Evolutionary conservation across 2,797 vertebrate genomes (phyloP), one percentile per base, ranked within the genome.

Genomic region (Aselliscus stoliczkanus): DNA sequence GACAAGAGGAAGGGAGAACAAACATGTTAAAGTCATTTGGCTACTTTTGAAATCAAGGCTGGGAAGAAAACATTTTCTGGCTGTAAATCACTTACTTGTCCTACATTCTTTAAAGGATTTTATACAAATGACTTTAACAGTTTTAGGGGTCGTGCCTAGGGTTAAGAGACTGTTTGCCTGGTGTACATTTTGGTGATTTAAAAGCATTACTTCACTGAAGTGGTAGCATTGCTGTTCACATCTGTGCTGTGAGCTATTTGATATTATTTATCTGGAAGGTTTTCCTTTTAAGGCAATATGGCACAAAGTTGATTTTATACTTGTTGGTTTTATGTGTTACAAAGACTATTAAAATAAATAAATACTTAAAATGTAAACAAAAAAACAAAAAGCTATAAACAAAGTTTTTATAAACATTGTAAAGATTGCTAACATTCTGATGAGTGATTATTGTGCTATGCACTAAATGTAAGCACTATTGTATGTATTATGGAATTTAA

Each of bases 11-110:
- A 93, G 95, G 91, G 95, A 95, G 65, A 94, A 39, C 58, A 96
- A 94, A 96, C 90, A 64, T 98, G 98, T 93, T 98, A 98, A 98
- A 98, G 97, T 97, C 94, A 97, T 98, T 98, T 98, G 93, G 93
- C 95, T 54, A 79, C 92, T 95, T 84, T 85, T 82, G 95, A 98
- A 98, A 97, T 98, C 96, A 97, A 97, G 97, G 90, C 23, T 2
- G 64, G 88, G 97, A 98, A 97, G 97, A 98, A 97, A 97, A 97
- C 97, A 94, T 86, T 96, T 95, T 95, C 84, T 95, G 90, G 81
- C 97, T 96, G 95, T 97, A 98, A 98, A 98, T 98, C 98, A 98
- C 85, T 89, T 73, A 92, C 90, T 97, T 98, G 97, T 96, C 97
- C 44, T 73, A 70, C 67, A 72, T 97, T 97, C 97, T 96, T 92